These are phyloP conservation scores for Macrotrachela quadricornifera DNA, from an alignment of 1,140 invertebrate species.

Conservation along the genomic window DNA sequence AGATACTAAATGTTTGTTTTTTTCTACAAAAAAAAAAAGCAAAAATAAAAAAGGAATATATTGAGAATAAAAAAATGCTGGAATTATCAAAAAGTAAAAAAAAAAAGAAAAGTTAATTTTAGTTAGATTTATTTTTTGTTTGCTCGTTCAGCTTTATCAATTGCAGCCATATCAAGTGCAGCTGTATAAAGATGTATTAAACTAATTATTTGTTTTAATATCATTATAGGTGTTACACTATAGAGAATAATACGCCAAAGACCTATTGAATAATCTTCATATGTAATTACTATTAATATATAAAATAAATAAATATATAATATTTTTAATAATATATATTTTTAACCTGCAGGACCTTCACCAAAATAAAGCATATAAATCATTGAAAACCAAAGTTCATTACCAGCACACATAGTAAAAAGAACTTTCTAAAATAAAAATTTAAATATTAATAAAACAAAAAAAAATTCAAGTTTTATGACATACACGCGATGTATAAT, in stretches of 20 bases:
- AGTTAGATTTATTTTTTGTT: too few species aligned
- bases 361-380: constrained; percentile 75
- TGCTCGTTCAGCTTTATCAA: constrained; percentile 19
- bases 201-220: constrained; percentile 64
- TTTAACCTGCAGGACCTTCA: constrained; percentile 56
- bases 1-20: too few species aligned
- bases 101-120: too few species aligned
- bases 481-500: constrained; percentile 59
- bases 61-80: too few species aligned
- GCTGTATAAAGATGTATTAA: constrained; percentile 65
- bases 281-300: neutral
- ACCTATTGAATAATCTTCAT: neutral
- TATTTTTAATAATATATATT: too few species aligned
- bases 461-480: neutral
- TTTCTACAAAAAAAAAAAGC: too few species aligned
- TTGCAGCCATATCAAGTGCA: constrained; percentile 20
- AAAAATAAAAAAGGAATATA: too few species aligned
- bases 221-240: constrained; percentile 45
- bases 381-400: constrained; percentile 79
- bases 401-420: constrained; percentile 81
- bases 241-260: neutral
- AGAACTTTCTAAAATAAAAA: constrained; percentile 40
- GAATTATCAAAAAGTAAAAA: too few species aligned
- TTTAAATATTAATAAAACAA: neutral
- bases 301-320: neutral